Conservation (phyloP, 2,113 vertebrate species). For the Mesembrinibis cayennensis region DNA sequence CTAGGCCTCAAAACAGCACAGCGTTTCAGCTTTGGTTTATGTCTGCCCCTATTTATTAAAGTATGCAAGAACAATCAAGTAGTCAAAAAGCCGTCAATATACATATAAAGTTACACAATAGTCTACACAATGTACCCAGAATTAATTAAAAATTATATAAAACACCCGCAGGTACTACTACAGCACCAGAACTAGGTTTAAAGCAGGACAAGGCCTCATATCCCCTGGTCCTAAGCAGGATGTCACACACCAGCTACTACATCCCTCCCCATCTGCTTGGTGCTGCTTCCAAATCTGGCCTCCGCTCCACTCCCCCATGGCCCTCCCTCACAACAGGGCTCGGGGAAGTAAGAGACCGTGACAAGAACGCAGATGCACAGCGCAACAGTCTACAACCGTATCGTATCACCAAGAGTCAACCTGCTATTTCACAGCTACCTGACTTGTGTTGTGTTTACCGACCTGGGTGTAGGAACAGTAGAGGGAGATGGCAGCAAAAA, state of each 20-base stretch:
- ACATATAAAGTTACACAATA: accelerated
- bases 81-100: background rate
- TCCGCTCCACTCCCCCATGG: accelerated
- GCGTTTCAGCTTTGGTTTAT: background rate
- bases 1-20: background rate
- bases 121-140: accelerated
- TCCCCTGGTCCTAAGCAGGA: background rate
- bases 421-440: background rate
- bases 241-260: too few relatives aligned
- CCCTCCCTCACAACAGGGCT: background rate
- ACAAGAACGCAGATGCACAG: accelerated
- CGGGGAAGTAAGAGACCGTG: accelerated
- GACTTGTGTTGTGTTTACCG: background rate
- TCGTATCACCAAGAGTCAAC: accelerated
- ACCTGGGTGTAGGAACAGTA: background rate
- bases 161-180: background rate
- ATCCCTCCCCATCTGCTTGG: background rate
- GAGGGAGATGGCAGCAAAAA: background rate
- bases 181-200: background rate
- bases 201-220: background rate
- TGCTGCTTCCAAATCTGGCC: background rate
- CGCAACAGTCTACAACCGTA: accelerated
- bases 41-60: background rate
- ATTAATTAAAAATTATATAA: background rate
- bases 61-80: background rate